Percentiles rank a stretch among this genome's conserved stretches.
phyloP scores from a whole-genome alignment of 1,140 invertebrate genomes.

The Bombus haemorrhoidalis region DNA sequence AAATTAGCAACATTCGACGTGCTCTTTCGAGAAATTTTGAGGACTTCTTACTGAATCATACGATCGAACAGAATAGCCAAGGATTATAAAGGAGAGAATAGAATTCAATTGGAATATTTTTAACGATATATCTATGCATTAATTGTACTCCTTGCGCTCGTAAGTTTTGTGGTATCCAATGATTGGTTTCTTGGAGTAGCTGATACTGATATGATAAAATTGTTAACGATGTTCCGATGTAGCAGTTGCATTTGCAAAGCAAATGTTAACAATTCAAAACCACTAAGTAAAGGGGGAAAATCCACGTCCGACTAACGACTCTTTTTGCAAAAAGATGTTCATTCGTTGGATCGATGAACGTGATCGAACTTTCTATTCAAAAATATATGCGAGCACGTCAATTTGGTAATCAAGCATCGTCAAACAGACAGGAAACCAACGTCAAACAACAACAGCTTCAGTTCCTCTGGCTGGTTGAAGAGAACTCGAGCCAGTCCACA shows the following conservation, averaged over 20 bases:
- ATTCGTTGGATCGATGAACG: neutral
- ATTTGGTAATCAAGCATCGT: conserved; percentile 4
- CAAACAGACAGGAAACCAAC: conserved; percentile 9
- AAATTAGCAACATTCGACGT: too few species aligned
- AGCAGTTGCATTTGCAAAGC: too few species aligned
- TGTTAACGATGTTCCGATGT: neutral
- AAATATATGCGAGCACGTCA: neutral
- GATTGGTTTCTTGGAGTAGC: too few species aligned
- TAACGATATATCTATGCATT: neutral
- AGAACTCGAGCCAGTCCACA: conserved; percentile 15
- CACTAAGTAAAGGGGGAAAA: too few species aligned
- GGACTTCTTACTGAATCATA: too few species aligned
- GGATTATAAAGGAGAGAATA: neutral
- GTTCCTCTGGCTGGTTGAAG: conserved; percentile 12
- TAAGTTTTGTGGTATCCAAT: too few species aligned
- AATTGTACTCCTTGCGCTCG: neutral
- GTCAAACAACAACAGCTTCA: neutral
- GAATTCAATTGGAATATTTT: neutral
- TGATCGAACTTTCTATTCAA: neutral
- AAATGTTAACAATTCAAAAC: too few species aligned
- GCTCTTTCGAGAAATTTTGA: too few species aligned
- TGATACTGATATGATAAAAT: too few species aligned
- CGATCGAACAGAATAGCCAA: too few species aligned
- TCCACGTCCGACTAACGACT: too few species aligned
- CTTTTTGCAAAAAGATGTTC: neutral